A percentile compares a stretch with the other conserved stretches of the same genome.
These are phyloP conservation scores for Leptopilina drosophilae DNA, from an alignment of 2,888 invertebrate genomes.

Conservation along the genomic window DNA sequence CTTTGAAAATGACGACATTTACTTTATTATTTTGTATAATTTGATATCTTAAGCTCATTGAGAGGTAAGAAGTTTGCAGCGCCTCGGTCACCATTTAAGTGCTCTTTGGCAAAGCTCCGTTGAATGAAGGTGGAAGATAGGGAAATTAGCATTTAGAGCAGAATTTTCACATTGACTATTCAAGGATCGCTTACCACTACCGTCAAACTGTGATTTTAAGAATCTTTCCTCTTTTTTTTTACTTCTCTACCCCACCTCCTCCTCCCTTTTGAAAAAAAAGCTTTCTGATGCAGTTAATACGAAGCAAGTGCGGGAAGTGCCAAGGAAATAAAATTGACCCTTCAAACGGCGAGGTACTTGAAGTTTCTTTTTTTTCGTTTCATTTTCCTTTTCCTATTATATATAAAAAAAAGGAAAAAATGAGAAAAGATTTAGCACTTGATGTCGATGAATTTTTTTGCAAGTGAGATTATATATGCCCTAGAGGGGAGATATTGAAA, in stretches of 20 bases:
- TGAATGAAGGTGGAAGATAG: constrained; percentile 60
- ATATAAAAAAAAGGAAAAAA: background rate
- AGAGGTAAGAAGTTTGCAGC: constrained; percentile 47
- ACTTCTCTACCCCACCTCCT: no score
- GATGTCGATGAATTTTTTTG: constrained; percentile 2
- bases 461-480: constrained; percentile 21
- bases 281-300: constrained; percentile 1
- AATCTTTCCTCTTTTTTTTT: background rate
- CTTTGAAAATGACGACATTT: constrained; percentile 47
- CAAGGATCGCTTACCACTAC: constrained; percentile 34
- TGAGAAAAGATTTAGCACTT: constrained; percentile 25
- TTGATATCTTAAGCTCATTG: constrained; percentile 53
- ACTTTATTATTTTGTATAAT: constrained; percentile 57
- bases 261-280: background rate
- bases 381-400: no score
- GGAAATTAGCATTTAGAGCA: constrained; percentile 68
- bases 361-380: background rate
- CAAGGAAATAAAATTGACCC: constrained; percentile 20
- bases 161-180: constrained; percentile 55
- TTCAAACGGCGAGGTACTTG: background rate
- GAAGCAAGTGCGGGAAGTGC: constrained; percentile 4
- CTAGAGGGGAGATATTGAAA: constrained; percentile 14
- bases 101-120: constrained; percentile 51
- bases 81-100: constrained; percentile 43
- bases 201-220: constrained; percentile 33